Evolutionary conservation across 2,113 vertebrate species (phyloP).

Genomic region (Pterocles burchelli): DNA sequence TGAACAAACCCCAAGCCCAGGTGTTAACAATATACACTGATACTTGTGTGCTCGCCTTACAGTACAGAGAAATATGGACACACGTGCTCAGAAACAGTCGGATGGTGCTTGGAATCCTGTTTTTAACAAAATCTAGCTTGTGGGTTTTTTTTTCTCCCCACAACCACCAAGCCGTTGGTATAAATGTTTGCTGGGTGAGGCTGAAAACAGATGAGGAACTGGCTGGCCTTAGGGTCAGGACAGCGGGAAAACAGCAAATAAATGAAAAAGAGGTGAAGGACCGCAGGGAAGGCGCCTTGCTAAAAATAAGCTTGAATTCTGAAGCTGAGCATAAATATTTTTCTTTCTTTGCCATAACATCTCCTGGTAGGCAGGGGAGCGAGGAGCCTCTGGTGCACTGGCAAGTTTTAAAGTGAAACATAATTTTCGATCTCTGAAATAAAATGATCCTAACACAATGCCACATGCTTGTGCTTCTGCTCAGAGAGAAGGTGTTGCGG

Average conservation of each 20-base stretch:
- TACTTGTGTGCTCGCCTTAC: fast-evolving
- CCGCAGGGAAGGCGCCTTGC: not conserved
- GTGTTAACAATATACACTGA: not conserved
- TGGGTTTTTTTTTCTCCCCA: not conserved
- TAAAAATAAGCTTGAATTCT: constrained; percentile 39
- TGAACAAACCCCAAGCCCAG: not conserved
- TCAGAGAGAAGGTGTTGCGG: not conserved
- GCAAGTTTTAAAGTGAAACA: not conserved
- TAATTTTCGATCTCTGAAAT: not conserved
- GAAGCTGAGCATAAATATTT: constrained; percentile 2
- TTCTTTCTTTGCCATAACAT: constrained; percentile 15
- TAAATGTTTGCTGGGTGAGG: fast-evolving
- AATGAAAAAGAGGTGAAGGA: not conserved
- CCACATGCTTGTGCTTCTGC: fast-evolving
- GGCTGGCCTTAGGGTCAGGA: not conserved
- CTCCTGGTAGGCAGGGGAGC: not conserved
- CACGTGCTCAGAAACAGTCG: fast-evolving
- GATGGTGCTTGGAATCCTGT: not conserved
- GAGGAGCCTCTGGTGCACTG: not conserved
- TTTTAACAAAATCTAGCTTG: not conserved
- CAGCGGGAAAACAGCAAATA: not conserved
- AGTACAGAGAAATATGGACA: fast-evolving
- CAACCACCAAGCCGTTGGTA: not conserved
- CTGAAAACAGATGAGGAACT: not conserved
- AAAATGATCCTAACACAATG: not conserved